phyloP scores from a whole-genome alignment of 2,888 invertebrate genomes.

The Tipula confusa region DNA sequence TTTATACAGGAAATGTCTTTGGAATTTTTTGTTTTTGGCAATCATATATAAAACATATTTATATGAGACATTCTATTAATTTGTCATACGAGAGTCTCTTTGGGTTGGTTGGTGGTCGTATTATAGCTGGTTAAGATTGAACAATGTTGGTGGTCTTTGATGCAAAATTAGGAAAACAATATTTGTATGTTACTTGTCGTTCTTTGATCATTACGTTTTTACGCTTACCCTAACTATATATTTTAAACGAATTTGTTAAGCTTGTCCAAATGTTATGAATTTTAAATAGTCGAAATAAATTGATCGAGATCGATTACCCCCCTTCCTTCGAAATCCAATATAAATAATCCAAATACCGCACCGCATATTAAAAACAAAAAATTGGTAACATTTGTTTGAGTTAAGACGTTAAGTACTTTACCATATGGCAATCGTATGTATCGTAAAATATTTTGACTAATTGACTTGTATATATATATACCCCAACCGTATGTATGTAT shows the following conservation, averaged over 20 bases:
- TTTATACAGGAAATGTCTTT: background rate
- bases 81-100: background rate
- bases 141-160: background rate
- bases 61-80: background rate
- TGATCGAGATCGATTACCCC: background rate
- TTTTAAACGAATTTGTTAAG: background rate
- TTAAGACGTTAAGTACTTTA: slow-evolving; percentile 25
- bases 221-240: background rate
- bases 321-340: background rate
- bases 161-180: background rate
- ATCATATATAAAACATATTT: background rate
- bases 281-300: background rate
- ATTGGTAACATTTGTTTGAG: slow-evolving; percentile 16
- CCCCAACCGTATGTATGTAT: background rate
- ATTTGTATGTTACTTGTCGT: background rate
- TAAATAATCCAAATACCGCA: background rate
- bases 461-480: background rate
- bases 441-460: slow-evolving; percentile 7
- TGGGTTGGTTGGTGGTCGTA: background rate
- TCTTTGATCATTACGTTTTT: background rate
- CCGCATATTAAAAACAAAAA: background rate
- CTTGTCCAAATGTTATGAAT: slow-evolving; percentile 14
- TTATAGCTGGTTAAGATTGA: background rate
- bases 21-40: background rate
- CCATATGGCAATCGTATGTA: background rate